phyloP scores from a whole-genome alignment of 2,113 vertebrate genomes.

The Clupea harengus region DNA sequence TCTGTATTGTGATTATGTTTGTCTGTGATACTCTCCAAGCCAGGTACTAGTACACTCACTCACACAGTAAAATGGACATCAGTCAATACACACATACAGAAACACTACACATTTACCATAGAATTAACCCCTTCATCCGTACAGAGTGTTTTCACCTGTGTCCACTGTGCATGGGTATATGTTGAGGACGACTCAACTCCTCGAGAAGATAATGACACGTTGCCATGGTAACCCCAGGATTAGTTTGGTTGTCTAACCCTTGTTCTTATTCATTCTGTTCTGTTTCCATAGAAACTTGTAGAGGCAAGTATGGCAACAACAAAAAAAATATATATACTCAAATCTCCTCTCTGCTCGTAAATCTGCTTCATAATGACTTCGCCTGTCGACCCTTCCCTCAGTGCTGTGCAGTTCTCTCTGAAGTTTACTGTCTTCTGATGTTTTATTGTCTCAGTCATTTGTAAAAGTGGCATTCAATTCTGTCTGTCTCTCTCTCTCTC shows the following conservation, averaged over 20 bases:
- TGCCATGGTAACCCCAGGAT: not conserved
- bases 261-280: constrained; percentile 78
- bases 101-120: not conserved
- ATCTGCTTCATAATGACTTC: constrained; percentile 63
- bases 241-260: constrained; percentile 64
- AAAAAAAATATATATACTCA: constrained; percentile 20
- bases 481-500: constrained; percentile 7
- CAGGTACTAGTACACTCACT: not conserved
- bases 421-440: not conserved
- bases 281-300: constrained; percentile 94
- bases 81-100: not conserved
- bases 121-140: not conserved
- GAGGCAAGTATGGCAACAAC: constrained; percentile 89
- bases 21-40: not conserved
- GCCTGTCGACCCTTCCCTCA: constrained; percentile 58
- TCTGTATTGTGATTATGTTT: constrained; percentile 36
- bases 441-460: not conserved
- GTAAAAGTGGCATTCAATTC: not conserved
- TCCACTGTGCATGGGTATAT: constrained; percentile 11
- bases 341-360: constrained; percentile 65
- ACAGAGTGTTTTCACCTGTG: not conserved
- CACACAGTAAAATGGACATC: not conserved
- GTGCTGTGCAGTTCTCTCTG: constrained; percentile 16
- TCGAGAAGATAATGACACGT: not conserved
- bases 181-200: not conserved